Base-by-base conservation (phyloP, 1,140 invertebrate genomes). In the Zaprionus taronus region DNA sequence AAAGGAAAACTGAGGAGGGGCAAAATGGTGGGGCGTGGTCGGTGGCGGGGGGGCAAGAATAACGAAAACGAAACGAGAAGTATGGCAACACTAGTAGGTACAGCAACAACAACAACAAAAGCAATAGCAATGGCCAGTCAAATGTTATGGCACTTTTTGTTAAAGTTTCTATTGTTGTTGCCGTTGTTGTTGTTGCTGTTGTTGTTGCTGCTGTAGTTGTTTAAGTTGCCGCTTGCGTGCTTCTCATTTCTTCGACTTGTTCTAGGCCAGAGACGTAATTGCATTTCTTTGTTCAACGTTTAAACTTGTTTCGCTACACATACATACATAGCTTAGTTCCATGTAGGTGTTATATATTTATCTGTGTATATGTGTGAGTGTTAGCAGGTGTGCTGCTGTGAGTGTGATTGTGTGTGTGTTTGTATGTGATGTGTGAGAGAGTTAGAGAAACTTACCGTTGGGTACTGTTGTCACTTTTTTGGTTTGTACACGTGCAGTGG, bases 401-500 rank as follows among this genome's bases (percentile, higher is more conserved):
- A 62, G 64, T 62, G 12, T 56, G n/a, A 36, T 49, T 53, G 4
- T 28, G 15, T 68, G 53, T 65, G 53, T 41, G 12, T 24, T 4
- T 24, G 24, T 24, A 4, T 24, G 24, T 26, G 24, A 26, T 70
- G 24, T 66, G 57, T 79, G 38, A 63, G 76, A 47, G 41, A 70
- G 89, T 85, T 83, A 92, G 77, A 81, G 79, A 63, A 86, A 94
- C 97, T 96, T 95, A 98, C 98, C 98, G 95, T 98, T 97, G 87
- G 97, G 97, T 93, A 98, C 95, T 91, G 97, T 95, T 82, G 91
- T 84, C 93, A 97, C 96, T 95, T 99, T 99, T 96, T 99, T 99
- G 92, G 98, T 99, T 96, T 99, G 98, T 93, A 99, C 98, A 95
- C 98, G 95, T 84, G 98, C 98, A 90, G 98, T 99, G 81, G 98